Conservation (phyloP, 2,797 vertebrate species). For the Hirundo rustica region DNA sequence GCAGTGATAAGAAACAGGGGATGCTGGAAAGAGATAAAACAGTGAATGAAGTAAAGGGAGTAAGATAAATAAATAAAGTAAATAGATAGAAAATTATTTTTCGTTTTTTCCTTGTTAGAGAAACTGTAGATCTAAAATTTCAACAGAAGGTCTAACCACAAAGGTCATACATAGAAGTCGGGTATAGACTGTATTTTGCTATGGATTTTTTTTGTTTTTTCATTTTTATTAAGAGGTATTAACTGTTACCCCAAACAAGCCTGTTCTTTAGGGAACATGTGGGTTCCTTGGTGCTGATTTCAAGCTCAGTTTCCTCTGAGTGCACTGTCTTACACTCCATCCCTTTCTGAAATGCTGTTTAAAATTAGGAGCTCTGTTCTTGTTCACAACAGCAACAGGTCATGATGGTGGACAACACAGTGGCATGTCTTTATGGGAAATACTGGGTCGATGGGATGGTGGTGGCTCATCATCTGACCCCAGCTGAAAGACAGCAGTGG, state of each 20-base stretch:
- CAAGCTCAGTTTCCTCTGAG: neutral
- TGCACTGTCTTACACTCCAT: fast-evolving
- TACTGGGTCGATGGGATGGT: neutral
- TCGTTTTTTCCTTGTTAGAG: neutral
- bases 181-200: neutral
- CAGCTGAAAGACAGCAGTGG: neutral
- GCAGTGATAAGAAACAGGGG: neutral
- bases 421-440: neutral
- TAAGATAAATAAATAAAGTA: no score
- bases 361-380: neutral
- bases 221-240: neutral
- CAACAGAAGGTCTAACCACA: neutral
- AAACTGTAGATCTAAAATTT: neutral
- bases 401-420: neutral
- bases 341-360: neutral
- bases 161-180: fast-evolving
- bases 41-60: neutral
- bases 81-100: neutral
- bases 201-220: fast-evolving
- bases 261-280: neutral
- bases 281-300: neutral
- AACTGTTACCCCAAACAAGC: neutral
- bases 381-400: neutral
- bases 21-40: neutral
- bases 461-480: neutral